These are phyloP conservation scores for Onychorhynchus coronatus DNA, from an alignment of 2,113 vertebrate species.

Conservation along the genomic window DNA sequence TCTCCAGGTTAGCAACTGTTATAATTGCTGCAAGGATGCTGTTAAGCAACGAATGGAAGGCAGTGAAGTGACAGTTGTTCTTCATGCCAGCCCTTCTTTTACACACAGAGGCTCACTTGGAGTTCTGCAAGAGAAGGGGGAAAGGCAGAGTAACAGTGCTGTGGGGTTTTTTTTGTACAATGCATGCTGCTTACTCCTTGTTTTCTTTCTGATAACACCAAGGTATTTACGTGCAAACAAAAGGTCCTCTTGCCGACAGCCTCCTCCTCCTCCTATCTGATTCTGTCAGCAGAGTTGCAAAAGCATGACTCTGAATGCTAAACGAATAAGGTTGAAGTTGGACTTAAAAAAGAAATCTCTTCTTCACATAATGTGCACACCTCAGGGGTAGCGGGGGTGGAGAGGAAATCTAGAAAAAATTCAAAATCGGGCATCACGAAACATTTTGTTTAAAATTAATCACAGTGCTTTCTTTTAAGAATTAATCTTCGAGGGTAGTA, in stretches of 20 bases:
- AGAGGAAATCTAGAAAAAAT: not conserved
- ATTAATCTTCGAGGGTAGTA: not conserved
- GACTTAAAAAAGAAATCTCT: not conserved
- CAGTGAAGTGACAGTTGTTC: not conserved
- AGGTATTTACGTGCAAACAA: constrained; percentile 23
- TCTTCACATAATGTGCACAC: not conserved
- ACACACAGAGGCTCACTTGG: not conserved
- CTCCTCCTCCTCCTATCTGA: constrained; percentile 41
- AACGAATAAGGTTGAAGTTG: constrained; percentile 4
- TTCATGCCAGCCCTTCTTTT: not conserved
- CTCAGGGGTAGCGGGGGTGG: not conserved
- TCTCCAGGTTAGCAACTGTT: not conserved
- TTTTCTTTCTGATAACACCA: constrained; percentile 39
- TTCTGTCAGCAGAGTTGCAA: constrained; percentile 46
- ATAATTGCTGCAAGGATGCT: not conserved
- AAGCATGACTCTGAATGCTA: not conserved
- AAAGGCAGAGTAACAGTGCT: not conserved
- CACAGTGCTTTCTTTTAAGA: not conserved
- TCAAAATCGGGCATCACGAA: not conserved
- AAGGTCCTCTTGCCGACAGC: constrained; percentile 17
- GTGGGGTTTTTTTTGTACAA: not conserved
- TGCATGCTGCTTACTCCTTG: not conserved
- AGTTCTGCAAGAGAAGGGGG: not conserved
- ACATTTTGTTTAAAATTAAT: not conserved
- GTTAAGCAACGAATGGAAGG: not conserved